These are phyloP conservation scores for Hoplias malabaricus DNA, from an alignment of 2,113 vertebrate species.

Conservation along the genomic window DNA sequence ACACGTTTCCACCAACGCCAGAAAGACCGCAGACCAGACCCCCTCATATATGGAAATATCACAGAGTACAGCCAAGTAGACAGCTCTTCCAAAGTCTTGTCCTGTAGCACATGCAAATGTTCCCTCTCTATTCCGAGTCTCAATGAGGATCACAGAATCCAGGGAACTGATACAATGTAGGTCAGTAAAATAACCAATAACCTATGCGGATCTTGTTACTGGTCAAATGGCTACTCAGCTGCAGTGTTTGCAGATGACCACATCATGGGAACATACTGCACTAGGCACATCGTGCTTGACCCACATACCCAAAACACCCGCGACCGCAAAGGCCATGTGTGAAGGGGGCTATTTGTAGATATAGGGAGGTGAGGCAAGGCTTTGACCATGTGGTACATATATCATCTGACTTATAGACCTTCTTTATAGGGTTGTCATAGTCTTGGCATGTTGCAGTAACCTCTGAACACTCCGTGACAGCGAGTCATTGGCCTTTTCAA, in stretches of 20 bases:
- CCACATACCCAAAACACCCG: background rate
- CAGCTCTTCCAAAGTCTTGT: conserved; percentile 50
- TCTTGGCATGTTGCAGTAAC: background rate
- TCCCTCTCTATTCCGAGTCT: conserved; percentile 21
- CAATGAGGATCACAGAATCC: background rate
- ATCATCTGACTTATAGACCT: conserved; percentile 1
- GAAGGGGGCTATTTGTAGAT: background rate
- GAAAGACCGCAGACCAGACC: background rate
- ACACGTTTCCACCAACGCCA: too few relatives aligned
- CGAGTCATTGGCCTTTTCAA: conserved; percentile 3
- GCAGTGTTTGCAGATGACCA: background rate
- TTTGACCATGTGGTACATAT: background rate
- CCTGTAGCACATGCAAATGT: conserved; percentile 59
- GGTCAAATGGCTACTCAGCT: background rate
- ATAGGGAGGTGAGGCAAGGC: background rate
- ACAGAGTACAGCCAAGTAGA: conserved; percentile 57
- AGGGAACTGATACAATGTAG: conserved; percentile 29
- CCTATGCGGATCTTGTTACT: background rate
- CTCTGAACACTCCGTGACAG: conserved; percentile 4
- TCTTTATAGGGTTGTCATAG: background rate
- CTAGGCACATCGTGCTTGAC: background rate
- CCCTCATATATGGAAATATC: conserved; percentile 62
- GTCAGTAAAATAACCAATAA: conserved; percentile 21
- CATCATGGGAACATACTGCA: background rate
- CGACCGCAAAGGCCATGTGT: background rate